Evolutionary conservation across 2,888 invertebrate genomes (phyloP).

Genomic region (Gortyna flavago): DNA sequence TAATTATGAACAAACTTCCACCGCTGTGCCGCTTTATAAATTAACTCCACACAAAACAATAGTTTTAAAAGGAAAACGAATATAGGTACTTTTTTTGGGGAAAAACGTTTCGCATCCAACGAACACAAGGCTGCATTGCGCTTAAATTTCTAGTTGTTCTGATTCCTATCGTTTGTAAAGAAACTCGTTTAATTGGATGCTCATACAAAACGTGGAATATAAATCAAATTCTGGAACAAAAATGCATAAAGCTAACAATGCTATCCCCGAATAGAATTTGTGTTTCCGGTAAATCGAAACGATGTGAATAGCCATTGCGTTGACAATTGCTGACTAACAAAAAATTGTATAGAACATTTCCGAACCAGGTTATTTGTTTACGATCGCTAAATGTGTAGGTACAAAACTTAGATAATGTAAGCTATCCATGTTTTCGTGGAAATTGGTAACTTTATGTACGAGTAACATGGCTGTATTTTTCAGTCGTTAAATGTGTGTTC

Average conservation of each 20-base stretch:
- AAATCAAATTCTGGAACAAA: conserved; percentile 68
- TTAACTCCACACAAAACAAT: conserved; percentile 77
- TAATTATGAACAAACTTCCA: conserved; percentile 82
- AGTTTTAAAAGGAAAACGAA: conserved; percentile 69
- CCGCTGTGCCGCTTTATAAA: conserved; percentile 74
- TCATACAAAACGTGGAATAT: conserved; percentile 60
- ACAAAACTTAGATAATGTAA: background rate
- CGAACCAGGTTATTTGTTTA: conserved; percentile 29
- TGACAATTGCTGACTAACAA: conserved; percentile 63
- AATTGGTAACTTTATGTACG: background rate
- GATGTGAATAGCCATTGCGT: conserved; percentile 57
- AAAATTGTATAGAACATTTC: conserved; percentile 55
- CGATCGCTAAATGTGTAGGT: conserved; percentile 16
- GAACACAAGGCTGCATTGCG: conserved; percentile 59
- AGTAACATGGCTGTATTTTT: background rate
- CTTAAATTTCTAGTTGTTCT: conserved; percentile 64
- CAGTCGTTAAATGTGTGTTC: background rate
- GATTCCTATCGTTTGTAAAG: conserved; percentile 68
- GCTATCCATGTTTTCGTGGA: background rate
- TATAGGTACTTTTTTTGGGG: conserved; percentile 65
- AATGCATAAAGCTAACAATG: conserved; percentile 67
- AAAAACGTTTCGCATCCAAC: conserved; percentile 66
- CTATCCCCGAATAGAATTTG: conserved; percentile 64
- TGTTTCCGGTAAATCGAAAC: conserved; percentile 68
- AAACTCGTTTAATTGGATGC: conserved; percentile 64